Evolutionary conservation across 2,113 vertebrate genomes (phyloP).

Genomic region (Callocephalon fimbriatum): DNA sequence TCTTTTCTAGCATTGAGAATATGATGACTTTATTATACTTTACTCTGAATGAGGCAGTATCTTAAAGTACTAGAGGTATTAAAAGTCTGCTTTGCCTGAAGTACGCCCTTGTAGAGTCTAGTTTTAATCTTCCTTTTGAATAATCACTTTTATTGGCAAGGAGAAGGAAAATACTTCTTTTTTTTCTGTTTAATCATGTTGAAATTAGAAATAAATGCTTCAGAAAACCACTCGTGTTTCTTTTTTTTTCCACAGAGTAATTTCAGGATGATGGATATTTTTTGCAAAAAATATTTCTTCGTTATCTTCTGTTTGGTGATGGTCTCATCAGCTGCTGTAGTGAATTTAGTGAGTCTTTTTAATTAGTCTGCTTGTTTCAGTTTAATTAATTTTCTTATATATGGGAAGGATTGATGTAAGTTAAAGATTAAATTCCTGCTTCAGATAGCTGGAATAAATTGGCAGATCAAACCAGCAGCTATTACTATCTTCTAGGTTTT

Average conservation of each 20-base stretch:
- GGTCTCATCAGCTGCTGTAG: background rate
- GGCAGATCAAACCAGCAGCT: background rate
- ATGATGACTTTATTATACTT: background rate
- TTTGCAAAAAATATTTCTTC: slow-evolving; percentile 5
- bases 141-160: background rate
- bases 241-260: background rate
- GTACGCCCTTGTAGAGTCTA: background rate
- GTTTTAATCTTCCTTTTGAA: background rate
- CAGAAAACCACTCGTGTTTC: background rate
- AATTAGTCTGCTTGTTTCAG: background rate
- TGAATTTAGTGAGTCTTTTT: background rate
- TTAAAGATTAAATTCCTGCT: background rate
- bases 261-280: background rate
- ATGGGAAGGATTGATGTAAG: background rate
- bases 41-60: background rate
- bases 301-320: slow-evolving; percentile 3
- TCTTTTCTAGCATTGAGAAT: background rate
- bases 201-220: background rate
- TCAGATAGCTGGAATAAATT: background rate
- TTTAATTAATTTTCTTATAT: slow-evolving; percentile 18
- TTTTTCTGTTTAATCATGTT: background rate
- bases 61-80: background rate
- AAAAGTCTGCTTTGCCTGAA: background rate
- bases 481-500: background rate
- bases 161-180: background rate